Evolutionary conservation across 2,113 vertebrate species (phyloP), one percentile per base, ranked within the genome.

Genomic region (Lepus timidus): DNA sequence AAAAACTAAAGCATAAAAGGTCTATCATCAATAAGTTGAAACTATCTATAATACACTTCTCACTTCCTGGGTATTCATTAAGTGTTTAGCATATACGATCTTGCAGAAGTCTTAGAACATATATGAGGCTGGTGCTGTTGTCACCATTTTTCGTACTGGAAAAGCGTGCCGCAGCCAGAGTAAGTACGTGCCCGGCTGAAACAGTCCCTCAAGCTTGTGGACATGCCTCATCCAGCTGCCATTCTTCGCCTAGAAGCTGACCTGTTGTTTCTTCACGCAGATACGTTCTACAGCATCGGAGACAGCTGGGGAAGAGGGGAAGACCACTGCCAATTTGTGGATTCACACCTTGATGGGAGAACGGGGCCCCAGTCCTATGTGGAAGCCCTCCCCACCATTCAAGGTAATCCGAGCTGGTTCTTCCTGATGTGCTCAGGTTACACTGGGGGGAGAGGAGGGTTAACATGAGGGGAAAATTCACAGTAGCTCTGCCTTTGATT

Each of bases 301-400:
- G 99, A 99, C 95, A 99, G 99, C 85, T 99, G 98, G 98, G 99
- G 99, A 81, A 98, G 99, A 96, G 99, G 99, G 0, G 99, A 99
- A 94, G 99, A 99, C 97, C 99, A 99, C 91, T 99, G 99, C 96
- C 99, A 99, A 81, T 99, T 99, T 98, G 99, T 99, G 96, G 99
- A 99, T 98, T 99, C 99, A 29, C 99, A 99, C 96, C 97, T 99
- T 95, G 99, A 99, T 3, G 99, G 99, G 97, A 99, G 99, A 98
- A 99, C 99, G 0, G 99, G 99, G 90, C 99, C 99, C 29, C 98
- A 98, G 87, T 98, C 98, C 0, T 98, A 99, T 2, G 96, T 99
- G 36, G 98, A 98, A 95, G 98, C 97, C 88, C 97, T 99, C 93
- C 99, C 99, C 81, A 97, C 98, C 76, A 99, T 99, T 96, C 99